Conservation (phyloP, 1,140 invertebrate genomes). For the Plodia interpunctella region DNA sequence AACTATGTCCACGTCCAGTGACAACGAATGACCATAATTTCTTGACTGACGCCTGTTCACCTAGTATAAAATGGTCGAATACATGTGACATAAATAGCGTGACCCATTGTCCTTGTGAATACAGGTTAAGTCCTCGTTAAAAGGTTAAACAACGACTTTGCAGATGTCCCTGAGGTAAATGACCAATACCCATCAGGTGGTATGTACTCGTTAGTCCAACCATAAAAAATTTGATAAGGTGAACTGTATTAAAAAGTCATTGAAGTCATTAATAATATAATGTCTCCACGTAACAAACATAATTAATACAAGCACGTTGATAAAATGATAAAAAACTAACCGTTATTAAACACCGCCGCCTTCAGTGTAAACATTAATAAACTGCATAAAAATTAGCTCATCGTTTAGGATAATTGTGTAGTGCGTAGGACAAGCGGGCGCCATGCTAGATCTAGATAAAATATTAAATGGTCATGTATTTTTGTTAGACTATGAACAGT, state of each 20-base stretch:
- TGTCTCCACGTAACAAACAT: conserved; percentile 1
- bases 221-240: not conserved
- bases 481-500: not conserved
- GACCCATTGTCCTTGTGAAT: not conserved
- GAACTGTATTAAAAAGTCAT: conserved; percentile 1
- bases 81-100: not conserved
- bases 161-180: not conserved
- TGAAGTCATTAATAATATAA: not conserved
- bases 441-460: not conserved
- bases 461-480: not conserved
- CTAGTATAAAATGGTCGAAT: not conserved
- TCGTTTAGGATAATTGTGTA: conserved; percentile 4
- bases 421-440: not conserved
- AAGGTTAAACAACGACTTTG: not conserved
- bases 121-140: not conserved
- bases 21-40: not conserved
- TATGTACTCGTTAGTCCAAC: not conserved
- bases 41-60: not conserved
- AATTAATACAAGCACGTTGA: not conserved
- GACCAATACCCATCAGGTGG: not conserved
- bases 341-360: conserved; percentile 1
- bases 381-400: not conserved
- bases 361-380: not conserved
- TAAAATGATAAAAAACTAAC: not conserved
- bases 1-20: not conserved